These are phyloP conservation scores for Caenorhabditis zanzibari DNA, from an alignment of 2,888 invertebrate genomes.

Conservation along the genomic window DNA sequence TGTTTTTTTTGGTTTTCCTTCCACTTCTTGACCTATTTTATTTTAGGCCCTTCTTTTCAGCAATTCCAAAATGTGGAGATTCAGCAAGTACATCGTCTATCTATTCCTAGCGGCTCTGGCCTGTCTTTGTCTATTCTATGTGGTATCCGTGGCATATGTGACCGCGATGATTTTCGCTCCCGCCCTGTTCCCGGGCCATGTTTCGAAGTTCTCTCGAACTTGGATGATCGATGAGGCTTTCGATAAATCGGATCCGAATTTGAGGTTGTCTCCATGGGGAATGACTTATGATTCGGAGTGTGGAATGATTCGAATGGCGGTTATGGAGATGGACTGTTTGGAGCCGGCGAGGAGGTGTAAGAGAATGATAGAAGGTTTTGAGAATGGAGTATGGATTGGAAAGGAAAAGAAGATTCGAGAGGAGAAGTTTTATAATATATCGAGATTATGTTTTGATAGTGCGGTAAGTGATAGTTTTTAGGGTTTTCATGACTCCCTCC, in stretches of 20 bases:
- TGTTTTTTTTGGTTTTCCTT: slow-evolving; percentile 8
- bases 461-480: slow-evolving; percentile 9
- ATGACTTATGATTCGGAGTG: slow-evolving; percentile 26
- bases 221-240: neutral
- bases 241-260: neutral
- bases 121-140: neutral
- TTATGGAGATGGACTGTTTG: slow-evolving; percentile 27
- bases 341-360: slow-evolving; percentile 13
- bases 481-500: too few relatives aligned
- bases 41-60: slow-evolving; percentile 15
- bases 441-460: slow-evolving; percentile 1
- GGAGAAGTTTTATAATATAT: slow-evolving; percentile 6
- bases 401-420: neutral
- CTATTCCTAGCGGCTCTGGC: neutral
- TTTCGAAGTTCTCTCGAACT: slow-evolving; percentile 12
- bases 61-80: slow-evolving; percentile 4
- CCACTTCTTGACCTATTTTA: neutral
- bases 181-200: neutral
- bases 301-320: slow-evolving; percentile 11
- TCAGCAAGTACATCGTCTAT: neutral
- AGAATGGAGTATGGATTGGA: neutral
- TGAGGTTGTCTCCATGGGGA: slow-evolving; percentile 22
- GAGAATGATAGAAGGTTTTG: neutral
- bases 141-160: slow-evolving; percentile 4
- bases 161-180: slow-evolving; percentile 8